These are phyloP conservation scores for Pseudocheirus occidentalis DNA, from an alignment of 2,797 vertebrate genomes.

Conservation along the genomic window DNA sequence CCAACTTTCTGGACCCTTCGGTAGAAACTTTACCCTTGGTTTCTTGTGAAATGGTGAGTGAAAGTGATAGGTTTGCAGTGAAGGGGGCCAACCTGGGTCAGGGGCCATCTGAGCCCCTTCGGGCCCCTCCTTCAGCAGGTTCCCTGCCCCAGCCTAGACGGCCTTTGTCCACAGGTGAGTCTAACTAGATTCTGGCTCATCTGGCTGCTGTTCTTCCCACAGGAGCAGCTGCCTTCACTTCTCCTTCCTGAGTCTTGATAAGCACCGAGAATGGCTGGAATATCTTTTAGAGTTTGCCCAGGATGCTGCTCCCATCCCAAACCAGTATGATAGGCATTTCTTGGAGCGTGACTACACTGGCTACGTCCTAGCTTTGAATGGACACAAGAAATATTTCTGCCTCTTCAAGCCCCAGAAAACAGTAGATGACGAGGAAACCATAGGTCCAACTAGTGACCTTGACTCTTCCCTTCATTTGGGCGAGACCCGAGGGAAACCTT, in stretches of 20 bases:
- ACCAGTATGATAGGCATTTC: conserved; percentile 91
- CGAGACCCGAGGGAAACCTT: conserved; percentile 86
- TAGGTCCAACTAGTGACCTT: conserved; percentile 73
- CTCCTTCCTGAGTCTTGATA: conserved; percentile 97
- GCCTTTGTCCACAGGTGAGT: too few species aligned
- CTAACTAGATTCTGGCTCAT: fast-evolving
- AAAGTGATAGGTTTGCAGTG: fast-evolving
- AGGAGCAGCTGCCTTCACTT: conserved; percentile 97
- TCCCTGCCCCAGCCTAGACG: background rate
- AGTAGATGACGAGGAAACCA: conserved; percentile 85
- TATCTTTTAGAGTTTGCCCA: conserved; percentile 93
- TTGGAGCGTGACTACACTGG: conserved; percentile 92
- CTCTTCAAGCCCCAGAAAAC: conserved; percentile 92
- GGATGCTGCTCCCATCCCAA: conserved; percentile 90
- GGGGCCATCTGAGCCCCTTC: background rate
- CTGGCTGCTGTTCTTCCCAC: conserved; percentile 34
- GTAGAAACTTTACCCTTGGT: background rate
- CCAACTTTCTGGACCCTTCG: background rate
- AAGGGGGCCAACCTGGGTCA: fast-evolving
- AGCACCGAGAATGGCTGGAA: conserved; percentile 95
- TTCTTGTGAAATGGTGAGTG: background rate
- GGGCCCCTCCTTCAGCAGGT: background rate
- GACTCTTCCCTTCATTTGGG: conserved; percentile 78
- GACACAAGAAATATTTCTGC: conserved; percentile 98
- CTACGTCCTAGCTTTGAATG: conserved; percentile 95